Percentiles rank a stretch among this genome's conserved stretches.
Evolutionary conservation across 30 jellyfish, hydroid and myxozoan genomes (phyloP).

Genomic region (Cassiopea andromeda): DNA sequence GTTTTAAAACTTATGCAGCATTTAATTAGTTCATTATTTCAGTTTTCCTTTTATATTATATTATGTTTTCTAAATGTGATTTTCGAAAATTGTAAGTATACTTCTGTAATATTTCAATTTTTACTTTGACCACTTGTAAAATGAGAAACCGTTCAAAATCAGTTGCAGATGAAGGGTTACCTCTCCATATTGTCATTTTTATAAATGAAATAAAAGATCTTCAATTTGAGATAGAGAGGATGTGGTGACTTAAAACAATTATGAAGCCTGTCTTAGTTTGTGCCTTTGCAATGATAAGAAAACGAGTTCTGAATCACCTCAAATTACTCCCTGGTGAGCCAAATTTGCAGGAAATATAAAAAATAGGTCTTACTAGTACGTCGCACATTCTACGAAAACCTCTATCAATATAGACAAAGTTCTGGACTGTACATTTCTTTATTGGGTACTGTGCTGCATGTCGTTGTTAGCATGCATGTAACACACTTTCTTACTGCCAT

Average conservation of each 20-base stretch:
- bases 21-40: too few relatives aligned
- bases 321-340: conserved; percentile 16
- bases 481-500: too few relatives aligned
- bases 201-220: background rate
- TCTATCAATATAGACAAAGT: conserved; percentile 7
- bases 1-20: too few relatives aligned
- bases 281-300: conserved; percentile 32
- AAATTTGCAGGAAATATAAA: conserved; percentile 24
- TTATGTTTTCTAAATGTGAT: too few relatives aligned
- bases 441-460: conserved; percentile 1
- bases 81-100: too few relatives aligned
- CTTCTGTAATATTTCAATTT: too few relatives aligned
- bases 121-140: too few relatives aligned
- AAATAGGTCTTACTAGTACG: conserved; percentile 21
- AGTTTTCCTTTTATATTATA: too few relatives aligned
- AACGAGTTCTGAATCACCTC: background rate
- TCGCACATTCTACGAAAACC: conserved; percentile 32
- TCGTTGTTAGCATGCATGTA: background rate
- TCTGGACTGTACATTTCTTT: background rate
- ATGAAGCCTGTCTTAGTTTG: conserved; percentile 46
- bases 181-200: too few relatives aligned
- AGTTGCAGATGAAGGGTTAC: too few relatives aligned
- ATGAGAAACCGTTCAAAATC: too few relatives aligned
- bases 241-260: conserved; percentile 17
- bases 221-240: background rate